phyloP scores from a whole-genome alignment of 2,888 invertebrate species.

The Pseudanteris insignis region DNA sequence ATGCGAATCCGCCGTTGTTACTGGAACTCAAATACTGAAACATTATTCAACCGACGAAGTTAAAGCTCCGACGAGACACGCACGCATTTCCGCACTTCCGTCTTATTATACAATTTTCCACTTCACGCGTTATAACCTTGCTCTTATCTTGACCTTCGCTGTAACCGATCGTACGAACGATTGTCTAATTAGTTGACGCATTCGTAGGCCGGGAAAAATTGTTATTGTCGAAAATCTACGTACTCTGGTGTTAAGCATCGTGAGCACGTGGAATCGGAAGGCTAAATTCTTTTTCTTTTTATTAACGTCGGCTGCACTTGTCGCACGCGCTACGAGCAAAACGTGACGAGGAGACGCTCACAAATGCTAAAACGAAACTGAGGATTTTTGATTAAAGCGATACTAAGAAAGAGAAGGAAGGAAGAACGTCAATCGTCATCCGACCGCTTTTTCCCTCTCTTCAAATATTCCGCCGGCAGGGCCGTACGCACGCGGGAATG shows the following conservation, averaged over 20 bases:
- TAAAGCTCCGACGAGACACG: not conserved
- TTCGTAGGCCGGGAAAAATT: not conserved
- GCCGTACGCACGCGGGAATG: slow-evolving; percentile 13
- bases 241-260: slow-evolving; percentile 38
- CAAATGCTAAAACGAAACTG: slow-evolving; percentile 38
- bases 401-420: slow-evolving; percentile 20
- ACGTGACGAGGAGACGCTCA: slow-evolving; percentile 24
- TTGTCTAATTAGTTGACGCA: too few relatives aligned
- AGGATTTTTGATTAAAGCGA: slow-evolving; percentile 40
- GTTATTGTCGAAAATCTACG: too few relatives aligned
- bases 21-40: too few relatives aligned
- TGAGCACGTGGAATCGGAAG: slow-evolving; percentile 24
- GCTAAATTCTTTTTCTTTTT: not conserved
- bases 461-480: slow-evolving; percentile 28
- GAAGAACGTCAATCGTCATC: slow-evolving; percentile 41
- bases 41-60: not conserved
- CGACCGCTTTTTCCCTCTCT: slow-evolving; percentile 41
- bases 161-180: too few relatives aligned
- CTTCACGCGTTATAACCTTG: slow-evolving; percentile 9
- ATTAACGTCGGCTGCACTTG: slow-evolving; percentile 3
- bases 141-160: too few relatives aligned
- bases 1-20: too few relatives aligned
- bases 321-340: slow-evolving; percentile 10
- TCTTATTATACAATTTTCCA: slow-evolving; percentile 1
- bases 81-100: slow-evolving; percentile 1